Conservation (phyloP, 2,113 vertebrate species). For the Jacana jacana region DNA sequence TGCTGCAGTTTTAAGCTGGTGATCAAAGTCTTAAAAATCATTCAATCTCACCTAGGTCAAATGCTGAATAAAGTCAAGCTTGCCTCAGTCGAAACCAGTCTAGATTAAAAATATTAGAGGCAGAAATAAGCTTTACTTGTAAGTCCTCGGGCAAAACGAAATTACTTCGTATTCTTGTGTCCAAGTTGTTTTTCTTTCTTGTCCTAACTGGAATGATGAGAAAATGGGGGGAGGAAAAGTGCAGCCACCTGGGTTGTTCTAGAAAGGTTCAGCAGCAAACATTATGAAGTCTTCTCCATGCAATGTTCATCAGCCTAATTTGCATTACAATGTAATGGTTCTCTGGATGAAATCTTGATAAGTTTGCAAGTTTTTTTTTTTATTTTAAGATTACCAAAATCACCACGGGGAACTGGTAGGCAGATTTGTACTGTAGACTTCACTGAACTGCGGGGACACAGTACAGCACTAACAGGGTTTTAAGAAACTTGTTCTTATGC, state of each 20-base stretch:
- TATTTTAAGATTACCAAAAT: neutral
- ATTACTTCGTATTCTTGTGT: neutral
- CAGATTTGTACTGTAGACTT: too few relatives aligned
- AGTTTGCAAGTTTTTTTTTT: neutral
- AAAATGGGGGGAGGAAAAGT: neutral
- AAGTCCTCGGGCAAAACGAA: neutral
- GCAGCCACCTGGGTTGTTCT: neutral
- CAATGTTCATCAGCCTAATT: neutral
- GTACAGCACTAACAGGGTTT: neutral
- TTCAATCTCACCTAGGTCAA: neutral
- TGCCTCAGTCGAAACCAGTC: neutral
- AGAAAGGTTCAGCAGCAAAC: neutral
- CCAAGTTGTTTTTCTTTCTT: neutral
- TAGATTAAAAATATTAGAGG: neutral
- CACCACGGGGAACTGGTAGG: neutral
- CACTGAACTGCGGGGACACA: fast-evolving
- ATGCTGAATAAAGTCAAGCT: neutral
- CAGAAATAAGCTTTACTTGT: neutral
- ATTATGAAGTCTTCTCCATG: neutral
- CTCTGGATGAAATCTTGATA: neutral
- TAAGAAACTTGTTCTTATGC: neutral
- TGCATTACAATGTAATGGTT: neutral
- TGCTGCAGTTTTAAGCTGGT: neutral
- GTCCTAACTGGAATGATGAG: neutral
- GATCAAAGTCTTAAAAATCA: neutral